Conservation (phyloP, 2,888 invertebrate species). For the Dyspetes luteomarginatus region DNA sequence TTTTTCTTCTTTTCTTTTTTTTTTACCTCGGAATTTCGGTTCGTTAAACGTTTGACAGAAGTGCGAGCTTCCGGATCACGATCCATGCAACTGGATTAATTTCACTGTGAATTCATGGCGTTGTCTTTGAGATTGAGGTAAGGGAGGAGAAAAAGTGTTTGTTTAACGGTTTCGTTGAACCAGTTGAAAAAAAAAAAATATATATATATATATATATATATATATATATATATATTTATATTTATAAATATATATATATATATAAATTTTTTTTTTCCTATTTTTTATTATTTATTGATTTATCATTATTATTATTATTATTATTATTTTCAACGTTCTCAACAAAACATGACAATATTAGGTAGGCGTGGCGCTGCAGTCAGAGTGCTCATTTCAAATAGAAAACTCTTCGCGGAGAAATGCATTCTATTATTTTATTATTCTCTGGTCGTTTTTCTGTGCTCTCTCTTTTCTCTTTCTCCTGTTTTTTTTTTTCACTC, state of each 20-base stretch:
- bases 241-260: too few species aligned
- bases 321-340: neutral
- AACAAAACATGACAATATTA: neutral
- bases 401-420: constrained; percentile 32
- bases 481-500: neutral
- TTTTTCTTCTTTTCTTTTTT: neutral
- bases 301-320: neutral
- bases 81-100: neutral
- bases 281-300: too few species aligned
- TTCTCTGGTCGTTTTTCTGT: constrained; percentile 12
- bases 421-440: constrained; percentile 26
- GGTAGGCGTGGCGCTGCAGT: neutral
- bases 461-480: neutral
- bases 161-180: too few species aligned
- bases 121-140: neutral
- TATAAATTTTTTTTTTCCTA: too few species aligned
- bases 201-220: too few species aligned
- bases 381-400: constrained; percentile 36
- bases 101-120: neutral
- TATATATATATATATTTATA: too few species aligned
- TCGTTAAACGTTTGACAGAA: neutral
- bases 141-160: too few species aligned
- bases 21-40: neutral
- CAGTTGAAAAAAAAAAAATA: too few species aligned
- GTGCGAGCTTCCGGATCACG: neutral